Conservation (phyloP, 2,797 vertebrate genomes). For the Cirrhinus mrigala region DNA sequence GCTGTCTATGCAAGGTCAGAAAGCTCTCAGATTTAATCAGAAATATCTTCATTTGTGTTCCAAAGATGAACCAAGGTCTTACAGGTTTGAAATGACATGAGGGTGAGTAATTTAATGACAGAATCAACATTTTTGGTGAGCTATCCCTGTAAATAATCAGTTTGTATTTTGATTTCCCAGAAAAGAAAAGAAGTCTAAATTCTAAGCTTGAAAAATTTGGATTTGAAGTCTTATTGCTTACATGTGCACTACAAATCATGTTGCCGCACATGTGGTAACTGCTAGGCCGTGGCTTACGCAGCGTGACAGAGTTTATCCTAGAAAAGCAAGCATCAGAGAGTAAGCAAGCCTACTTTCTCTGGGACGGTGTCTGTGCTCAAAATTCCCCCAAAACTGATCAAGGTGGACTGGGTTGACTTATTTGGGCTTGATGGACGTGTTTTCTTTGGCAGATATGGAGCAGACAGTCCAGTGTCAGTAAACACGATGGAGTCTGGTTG, state of each 20-base stretch:
- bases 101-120: no score
- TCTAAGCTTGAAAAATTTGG: neutral
- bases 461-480: slow-evolving; percentile 7
- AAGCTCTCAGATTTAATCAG: no score
- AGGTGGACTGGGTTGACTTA: neutral
- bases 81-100: no score
- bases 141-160: neutral
- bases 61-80: no score
- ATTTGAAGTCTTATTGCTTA: neutral
- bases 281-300: neutral
- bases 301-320: neutral
- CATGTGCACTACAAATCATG: neutral
- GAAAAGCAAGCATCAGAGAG: slow-evolving; percentile 1
- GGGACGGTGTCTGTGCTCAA: neutral
- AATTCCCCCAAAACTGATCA: neutral
- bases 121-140: no score
- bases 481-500: slow-evolving; percentile 14
- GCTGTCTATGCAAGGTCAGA: no score
- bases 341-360: slow-evolving; percentile 14
- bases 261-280: neutral
- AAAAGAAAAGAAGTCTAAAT: neutral
- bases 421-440: slow-evolving; percentile 15
- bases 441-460: slow-evolving; percentile 21
- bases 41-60: no score
- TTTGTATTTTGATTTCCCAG: neutral